A percentile compares a stretch with the other conserved stretches of the same genome.
Evolutionary conservation across 23 tunicate species (phyloP).

Genomic region (Aplidium turbinatum): DNA sequence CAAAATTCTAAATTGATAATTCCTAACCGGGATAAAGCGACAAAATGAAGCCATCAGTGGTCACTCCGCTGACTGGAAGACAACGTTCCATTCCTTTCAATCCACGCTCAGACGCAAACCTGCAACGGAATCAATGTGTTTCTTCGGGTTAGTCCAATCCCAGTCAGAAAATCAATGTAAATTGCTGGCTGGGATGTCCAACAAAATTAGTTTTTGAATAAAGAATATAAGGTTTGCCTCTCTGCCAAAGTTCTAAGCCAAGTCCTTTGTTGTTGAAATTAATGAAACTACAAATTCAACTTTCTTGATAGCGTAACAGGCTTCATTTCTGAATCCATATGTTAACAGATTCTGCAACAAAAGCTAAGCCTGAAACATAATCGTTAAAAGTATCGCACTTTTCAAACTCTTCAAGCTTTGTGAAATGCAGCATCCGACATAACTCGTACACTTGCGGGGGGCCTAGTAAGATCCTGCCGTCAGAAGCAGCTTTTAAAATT

Average conservation of each 20-base stretch:
- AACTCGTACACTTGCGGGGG: slow-evolving; percentile 62
- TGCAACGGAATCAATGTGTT: slow-evolving; percentile 3
- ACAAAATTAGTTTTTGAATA: too few species aligned
- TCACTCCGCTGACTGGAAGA: slow-evolving; percentile 40
- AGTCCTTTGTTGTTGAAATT: too few species aligned
- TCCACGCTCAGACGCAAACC: slow-evolving; percentile 40
- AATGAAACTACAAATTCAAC: too few species aligned
- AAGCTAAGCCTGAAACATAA: too few species aligned
- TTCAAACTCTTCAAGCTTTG: slow-evolving; percentile 1
- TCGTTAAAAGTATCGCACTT: background rate
- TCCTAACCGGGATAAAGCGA: slow-evolving; percentile 57
- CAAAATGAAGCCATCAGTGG: slow-evolving; percentile 35
- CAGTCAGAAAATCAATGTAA: background rate
- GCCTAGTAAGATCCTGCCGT: slow-evolving; percentile 19
- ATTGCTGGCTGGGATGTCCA: background rate
- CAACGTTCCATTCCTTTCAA: slow-evolving; percentile 55
- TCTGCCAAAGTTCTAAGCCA: too few species aligned
- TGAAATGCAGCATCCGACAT: slow-evolving; percentile 24
- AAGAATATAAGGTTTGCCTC: too few species aligned
- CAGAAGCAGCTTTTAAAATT: background rate
- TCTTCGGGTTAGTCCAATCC: too few species aligned
- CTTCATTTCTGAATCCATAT: too few species aligned
- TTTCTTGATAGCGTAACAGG: too few species aligned
- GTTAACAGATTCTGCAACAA: too few species aligned
- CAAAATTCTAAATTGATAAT: too few species aligned